A percentile compares a stretch with the other conserved stretches of the same genome.
Evolutionary conservation across 2,888 invertebrate species (phyloP).

Genomic region (Hesperia comma): DNA sequence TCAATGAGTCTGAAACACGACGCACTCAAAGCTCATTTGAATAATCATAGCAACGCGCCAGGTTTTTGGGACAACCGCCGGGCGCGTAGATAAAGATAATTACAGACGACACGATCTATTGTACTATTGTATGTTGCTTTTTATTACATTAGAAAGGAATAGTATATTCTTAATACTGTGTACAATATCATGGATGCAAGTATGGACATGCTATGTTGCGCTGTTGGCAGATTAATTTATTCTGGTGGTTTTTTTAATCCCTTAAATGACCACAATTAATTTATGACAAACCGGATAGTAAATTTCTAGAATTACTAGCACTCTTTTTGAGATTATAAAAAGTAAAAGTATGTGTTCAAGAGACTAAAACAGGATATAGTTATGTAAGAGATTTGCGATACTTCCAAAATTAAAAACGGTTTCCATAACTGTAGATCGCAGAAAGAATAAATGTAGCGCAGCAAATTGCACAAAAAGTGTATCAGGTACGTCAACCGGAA

Average conservation of each 20-base stretch:
- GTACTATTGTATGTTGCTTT: slow-evolving; percentile 4
- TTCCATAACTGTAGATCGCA: slow-evolving; percentile 4
- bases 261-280: no score
- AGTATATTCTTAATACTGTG: no score
- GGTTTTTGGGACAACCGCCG: slow-evolving; percentile 44
- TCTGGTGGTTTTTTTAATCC: no score
- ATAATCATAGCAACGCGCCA: slow-evolving; percentile 63
- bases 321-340: no score
- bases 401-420: slow-evolving; percentile 5
- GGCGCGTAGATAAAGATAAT: slow-evolving; percentile 24
- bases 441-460: slow-evolving; percentile 10
- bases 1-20: slow-evolving; percentile 37
- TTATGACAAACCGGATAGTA: no score
- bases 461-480: slow-evolving; percentile 27
- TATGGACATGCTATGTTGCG: no score
- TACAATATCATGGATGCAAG: no score
- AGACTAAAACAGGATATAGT: background rate
- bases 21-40: slow-evolving; percentile 67
- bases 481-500: slow-evolving; percentile 15
- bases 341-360: no score
- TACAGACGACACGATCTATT: slow-evolving; percentile 12
- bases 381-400: background rate
- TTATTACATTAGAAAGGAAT: no score
- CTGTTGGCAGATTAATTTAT: no score
- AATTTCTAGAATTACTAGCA: no score